These are phyloP conservation scores for Euura lappo DNA, from an alignment of 1,140 invertebrate genomes.

Conservation along the genomic window DNA sequence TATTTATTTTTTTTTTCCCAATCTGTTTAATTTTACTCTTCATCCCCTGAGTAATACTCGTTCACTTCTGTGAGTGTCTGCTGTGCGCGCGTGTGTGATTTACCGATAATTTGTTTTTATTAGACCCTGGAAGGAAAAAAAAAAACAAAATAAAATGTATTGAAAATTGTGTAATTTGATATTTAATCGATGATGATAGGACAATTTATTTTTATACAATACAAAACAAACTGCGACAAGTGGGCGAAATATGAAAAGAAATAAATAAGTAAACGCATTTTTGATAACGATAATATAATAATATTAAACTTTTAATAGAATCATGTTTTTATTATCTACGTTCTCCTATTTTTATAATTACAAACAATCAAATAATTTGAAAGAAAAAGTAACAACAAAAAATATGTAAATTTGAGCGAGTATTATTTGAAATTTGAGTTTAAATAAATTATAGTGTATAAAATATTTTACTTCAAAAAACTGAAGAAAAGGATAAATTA, in stretches of 20 bases:
- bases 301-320: background rate
- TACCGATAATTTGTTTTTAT: background rate
- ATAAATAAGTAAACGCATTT: constrained; percentile 6
- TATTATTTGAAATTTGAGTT: no score
- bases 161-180: background rate
- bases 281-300: background rate
- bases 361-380: no score
- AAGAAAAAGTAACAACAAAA: no score
- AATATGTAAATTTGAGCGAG: no score
- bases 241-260: background rate
- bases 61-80: background rate
- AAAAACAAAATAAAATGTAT: background rate
- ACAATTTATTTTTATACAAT: background rate
- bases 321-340: background rate
- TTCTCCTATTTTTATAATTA: background rate
- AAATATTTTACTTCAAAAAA: no score
- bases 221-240: background rate
- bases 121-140: background rate
- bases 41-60: background rate
- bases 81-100: background rate
- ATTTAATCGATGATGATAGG: background rate
- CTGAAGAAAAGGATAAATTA: no score
- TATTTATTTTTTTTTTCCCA: no score
- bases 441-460: no score
- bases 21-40: no score